These are phyloP conservation scores for Caenorhabditis macrosperma DNA, from an alignment of 2,888 invertebrate genomes.

Conservation along the genomic window DNA sequence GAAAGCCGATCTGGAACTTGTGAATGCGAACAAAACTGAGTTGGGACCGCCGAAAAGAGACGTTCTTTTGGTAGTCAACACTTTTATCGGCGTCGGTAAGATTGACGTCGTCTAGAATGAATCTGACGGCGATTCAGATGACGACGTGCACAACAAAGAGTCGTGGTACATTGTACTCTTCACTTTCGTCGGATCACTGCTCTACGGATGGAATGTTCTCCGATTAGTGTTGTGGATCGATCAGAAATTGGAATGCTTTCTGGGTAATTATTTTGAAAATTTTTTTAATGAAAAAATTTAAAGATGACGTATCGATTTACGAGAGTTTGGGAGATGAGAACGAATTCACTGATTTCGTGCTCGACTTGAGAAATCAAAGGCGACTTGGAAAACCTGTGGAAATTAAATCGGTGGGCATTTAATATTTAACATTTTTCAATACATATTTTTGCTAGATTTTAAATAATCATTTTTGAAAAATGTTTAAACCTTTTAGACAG, in stretches of 20 bases:
- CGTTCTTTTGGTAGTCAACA: slow-evolving; percentile 28
- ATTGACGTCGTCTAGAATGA: background rate
- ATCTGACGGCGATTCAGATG: slow-evolving; percentile 7
- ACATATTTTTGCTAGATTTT: background rate
- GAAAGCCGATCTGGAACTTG: slow-evolving; percentile 35
- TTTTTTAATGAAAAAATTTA: background rate
- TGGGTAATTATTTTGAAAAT: slow-evolving; percentile 1
- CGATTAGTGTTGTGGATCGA: slow-evolving; percentile 35
- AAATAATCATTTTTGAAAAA: no score
- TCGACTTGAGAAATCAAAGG: slow-evolving; percentile 39
- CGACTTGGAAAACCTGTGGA: slow-evolving; percentile 11
- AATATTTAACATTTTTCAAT: background rate
- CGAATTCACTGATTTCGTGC: slow-evolving; percentile 51
- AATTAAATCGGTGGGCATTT: slow-evolving; percentile 37
- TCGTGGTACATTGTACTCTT: slow-evolving; percentile 51
- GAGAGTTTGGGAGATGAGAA: slow-evolving; percentile 30
- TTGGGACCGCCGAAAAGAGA: slow-evolving; percentile 23
- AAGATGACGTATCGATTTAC: slow-evolving; percentile 35
- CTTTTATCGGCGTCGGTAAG: slow-evolving; percentile 43
- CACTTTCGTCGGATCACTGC: slow-evolving; percentile 23
- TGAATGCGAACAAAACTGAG: background rate
- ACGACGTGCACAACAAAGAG: slow-evolving; percentile 26
- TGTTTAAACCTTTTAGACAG: no score
- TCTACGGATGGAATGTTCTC: slow-evolving; percentile 46
- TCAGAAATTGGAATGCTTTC: slow-evolving; percentile 31